phyloP scores from a whole-genome alignment of 2,888 invertebrate species.

The Philhelius pedissequus region DNA sequence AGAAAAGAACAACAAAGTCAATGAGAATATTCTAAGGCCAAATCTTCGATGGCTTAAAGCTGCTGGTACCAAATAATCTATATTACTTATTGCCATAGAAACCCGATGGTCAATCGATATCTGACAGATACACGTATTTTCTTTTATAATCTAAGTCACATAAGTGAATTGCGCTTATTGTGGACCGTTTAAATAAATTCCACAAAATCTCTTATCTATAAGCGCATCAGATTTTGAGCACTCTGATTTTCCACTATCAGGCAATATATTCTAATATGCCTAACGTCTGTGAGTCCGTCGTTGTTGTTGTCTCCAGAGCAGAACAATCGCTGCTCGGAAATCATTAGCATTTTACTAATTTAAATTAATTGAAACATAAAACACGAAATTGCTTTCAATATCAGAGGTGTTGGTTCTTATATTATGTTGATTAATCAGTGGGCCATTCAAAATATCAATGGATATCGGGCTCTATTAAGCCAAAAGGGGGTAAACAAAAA shows the following conservation, averaged over 20 bases:
- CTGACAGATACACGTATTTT: conserved; percentile 41
- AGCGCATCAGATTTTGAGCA: conserved; percentile 44
- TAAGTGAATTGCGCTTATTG: conserved; percentile 18
- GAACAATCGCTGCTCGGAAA: not conserved
- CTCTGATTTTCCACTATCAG: conserved; percentile 44
- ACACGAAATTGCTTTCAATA: conserved; percentile 67
- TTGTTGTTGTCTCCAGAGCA: not conserved
- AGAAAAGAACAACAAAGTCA: not conserved
- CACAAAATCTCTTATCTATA: conserved; percentile 45
- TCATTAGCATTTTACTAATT: conserved; percentile 61
- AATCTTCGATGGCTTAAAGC: not conserved
- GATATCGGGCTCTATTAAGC: conserved; percentile 22
- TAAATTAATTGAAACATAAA: conserved; percentile 68
- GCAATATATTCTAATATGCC: conserved; percentile 40
- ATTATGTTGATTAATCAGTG: conserved; percentile 50
- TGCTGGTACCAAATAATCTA: conserved; percentile 27
- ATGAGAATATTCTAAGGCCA: not conserved
- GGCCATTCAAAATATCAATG: conserved; percentile 31
- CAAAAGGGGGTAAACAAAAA: conserved; percentile 56
- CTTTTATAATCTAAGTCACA: conserved; percentile 5
- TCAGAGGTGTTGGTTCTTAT: conserved; percentile 40
- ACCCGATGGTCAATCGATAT: conserved; percentile 16
- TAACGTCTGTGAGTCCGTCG: not conserved
- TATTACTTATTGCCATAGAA: conserved; percentile 25
- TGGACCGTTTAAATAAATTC: conserved; percentile 39